Evolutionary conservation across 2,797 vertebrate species (phyloP), one percentile per base, ranked within the genome.

Genomic region (Mycteria americana): DNA sequence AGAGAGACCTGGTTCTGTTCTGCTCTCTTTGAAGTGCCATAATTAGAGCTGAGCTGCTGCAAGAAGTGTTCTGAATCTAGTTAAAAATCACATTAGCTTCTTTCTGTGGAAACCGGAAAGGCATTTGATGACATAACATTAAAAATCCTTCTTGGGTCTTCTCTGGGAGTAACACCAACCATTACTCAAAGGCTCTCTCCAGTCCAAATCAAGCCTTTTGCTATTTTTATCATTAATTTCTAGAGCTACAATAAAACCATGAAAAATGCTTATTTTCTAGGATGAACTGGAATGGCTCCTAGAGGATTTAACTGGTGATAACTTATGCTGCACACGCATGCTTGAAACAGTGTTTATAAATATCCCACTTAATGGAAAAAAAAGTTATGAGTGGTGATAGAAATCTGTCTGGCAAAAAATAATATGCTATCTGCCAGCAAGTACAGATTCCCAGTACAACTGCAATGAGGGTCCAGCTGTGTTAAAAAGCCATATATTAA

Each of bases 311-410:
- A 68, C 54, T 88, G 30, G 70, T 51, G 91, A 89, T 92, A 96
- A 95, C 35, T 51, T 88, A 77, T 45, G 74, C 53, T 89, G 85
- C 63, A 94, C 92, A 93, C 2, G 13, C 73, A 59, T 70, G 54
- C 39, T 84, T 89, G 33, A 86, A 83, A 83, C 35, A 73, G 12
- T 76, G 73, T 94, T 97, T 96, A 95, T 95, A 97, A 97, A 95
- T 88, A 88, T 56, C 85, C 63, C n/a, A 72, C 72, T 95, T 96
- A 92, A 75, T 67, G 68, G 79, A 74, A 88, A 93, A 79, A 87
- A 87, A 73, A 27, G 14, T 82, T 64, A 50, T 22, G 25, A 91
- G 56, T 92, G 69, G 67, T 94, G 82, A 95, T 94, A 95, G 92
- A 93, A 97, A 87, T 92, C 62, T 82, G 22, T 90, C 91, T 96